phyloP scores from a whole-genome alignment of 2,113 vertebrate species.

The Calypte anna region DNA sequence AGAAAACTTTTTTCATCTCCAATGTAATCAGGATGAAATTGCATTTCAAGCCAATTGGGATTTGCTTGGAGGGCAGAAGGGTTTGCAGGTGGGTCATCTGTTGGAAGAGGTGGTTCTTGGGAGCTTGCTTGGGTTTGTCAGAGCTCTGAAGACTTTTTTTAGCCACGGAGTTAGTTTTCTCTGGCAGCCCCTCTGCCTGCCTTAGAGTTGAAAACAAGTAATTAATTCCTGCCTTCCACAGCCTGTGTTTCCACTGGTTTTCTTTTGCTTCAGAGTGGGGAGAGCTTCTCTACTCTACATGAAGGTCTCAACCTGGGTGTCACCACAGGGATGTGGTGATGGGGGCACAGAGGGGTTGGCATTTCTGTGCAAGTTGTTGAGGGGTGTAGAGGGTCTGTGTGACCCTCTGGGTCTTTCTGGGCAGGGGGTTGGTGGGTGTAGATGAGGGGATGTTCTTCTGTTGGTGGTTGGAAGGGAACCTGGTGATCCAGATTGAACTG shows the following conservation, averaged over 20 bases:
- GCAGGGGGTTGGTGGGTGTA: background rate
- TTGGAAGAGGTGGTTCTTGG: background rate
- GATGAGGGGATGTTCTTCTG: background rate
- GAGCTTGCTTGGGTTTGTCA: background rate
- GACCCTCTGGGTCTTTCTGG: background rate
- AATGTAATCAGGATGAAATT: background rate
- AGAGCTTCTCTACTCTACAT: background rate
- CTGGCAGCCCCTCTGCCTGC: background rate
- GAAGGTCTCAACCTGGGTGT: background rate
- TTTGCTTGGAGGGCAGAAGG: background rate
- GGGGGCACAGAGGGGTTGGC: background rate
- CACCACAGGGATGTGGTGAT: background rate
- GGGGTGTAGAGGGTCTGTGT: background rate
- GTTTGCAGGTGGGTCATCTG: background rate
- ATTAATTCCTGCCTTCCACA: background rate
- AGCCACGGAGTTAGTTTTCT: fast-evolving
- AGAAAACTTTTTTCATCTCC: background rate
- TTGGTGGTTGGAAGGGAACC: background rate
- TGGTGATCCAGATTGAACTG: background rate
- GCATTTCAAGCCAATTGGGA: too few relatives aligned
- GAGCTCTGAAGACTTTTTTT: background rate
- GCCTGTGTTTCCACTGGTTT: background rate
- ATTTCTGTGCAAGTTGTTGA: background rate
- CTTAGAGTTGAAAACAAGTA: background rate
- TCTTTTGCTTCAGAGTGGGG: background rate